A percentile compares a stretch with the other conserved stretches of the same genome.
These are phyloP conservation scores for Colostygia pectinataria DNA, from an alignment of 2,888 invertebrate genomes.

Conservation along the genomic window DNA sequence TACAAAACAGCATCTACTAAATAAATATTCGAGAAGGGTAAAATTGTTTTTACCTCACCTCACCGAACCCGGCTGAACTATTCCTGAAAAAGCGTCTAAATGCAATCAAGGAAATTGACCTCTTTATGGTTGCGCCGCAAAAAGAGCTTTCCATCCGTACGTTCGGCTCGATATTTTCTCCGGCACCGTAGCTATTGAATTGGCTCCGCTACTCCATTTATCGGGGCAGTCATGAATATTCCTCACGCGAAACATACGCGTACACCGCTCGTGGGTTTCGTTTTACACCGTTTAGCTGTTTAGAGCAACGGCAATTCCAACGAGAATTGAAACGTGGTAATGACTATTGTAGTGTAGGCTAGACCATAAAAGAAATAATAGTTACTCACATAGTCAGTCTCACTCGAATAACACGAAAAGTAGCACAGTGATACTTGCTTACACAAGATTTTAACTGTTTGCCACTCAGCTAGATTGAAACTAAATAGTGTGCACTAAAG, in stretches of 20 bases:
- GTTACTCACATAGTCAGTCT: not conserved
- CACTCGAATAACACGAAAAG: not conserved
- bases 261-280: constrained; percentile 53
- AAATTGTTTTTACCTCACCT: constrained; percentile 12
- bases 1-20: constrained; percentile 6
- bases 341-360: constrained; percentile 69
- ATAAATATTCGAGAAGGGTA: constrained; percentile 12
- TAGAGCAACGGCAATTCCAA: constrained; percentile 57
- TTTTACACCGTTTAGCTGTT: constrained; percentile 71
- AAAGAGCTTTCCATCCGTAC: constrained; percentile 25
- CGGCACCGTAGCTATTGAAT: constrained; percentile 44
- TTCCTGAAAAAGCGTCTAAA: constrained; percentile 20
- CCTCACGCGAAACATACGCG: constrained; percentile 58
- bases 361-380: constrained; percentile 1
- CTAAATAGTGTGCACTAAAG: constrained; percentile 1
- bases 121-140: constrained; percentile 27
- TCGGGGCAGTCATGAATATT: constrained; percentile 63
- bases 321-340: constrained; percentile 73
- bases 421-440: not conserved
- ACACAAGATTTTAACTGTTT: not conserved
- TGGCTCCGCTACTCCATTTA: constrained; percentile 54
- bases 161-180: constrained; percentile 39
- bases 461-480: not conserved
- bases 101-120: constrained; percentile 30
- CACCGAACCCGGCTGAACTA: constrained; percentile 7